phyloP scores from a whole-genome alignment of 1,140 invertebrate genomes.

The Halotydeus destructor region DNA sequence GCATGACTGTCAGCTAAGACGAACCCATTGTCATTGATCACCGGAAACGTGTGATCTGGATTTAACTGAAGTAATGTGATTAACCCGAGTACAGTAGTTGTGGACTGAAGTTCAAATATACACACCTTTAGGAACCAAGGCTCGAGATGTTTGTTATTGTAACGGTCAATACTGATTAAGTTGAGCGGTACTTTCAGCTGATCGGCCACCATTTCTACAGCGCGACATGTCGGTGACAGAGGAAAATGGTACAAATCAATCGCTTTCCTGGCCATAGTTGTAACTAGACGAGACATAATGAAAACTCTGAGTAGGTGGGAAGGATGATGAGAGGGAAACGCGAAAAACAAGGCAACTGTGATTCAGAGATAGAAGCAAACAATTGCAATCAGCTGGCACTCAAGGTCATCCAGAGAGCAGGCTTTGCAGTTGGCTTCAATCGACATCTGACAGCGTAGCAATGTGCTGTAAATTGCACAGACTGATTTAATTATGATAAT shows the following conservation, averaged over 20 bases:
- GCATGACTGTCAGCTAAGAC: slow-evolving; percentile 32
- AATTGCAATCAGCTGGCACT: too few species aligned
- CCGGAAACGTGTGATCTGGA: slow-evolving; percentile 44
- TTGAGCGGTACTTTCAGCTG: slow-evolving; percentile 9
- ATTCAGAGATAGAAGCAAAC: too few species aligned
- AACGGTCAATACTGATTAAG: neutral
- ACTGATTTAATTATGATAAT: too few species aligned
- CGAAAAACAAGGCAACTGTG: too few species aligned
- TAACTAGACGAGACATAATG: neutral
- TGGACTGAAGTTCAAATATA: slow-evolving; percentile 1
- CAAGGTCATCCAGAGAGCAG: too few species aligned
- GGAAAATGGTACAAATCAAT: slow-evolving; percentile 7
- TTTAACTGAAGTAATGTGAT: slow-evolving; percentile 32
- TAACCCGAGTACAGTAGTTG: neutral
- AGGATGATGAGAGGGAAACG: too few species aligned
- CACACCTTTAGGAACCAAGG: slow-evolving; percentile 48
- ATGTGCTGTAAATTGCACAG: too few species aligned
- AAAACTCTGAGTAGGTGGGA: too few species aligned
- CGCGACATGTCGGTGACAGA: slow-evolving; percentile 7
- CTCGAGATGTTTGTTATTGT: slow-evolving; percentile 35
- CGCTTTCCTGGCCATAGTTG: slow-evolving; percentile 1
- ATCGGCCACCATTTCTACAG: slow-evolving; percentile 8
- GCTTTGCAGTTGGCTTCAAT: too few species aligned
- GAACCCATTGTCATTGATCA: slow-evolving; percentile 39
- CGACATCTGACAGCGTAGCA: too few species aligned